Evolutionary conservation across 1,140 invertebrate species (phyloP), one percentile per base, ranked within the genome.

Genomic region (Calephelis nemesis): DNA sequence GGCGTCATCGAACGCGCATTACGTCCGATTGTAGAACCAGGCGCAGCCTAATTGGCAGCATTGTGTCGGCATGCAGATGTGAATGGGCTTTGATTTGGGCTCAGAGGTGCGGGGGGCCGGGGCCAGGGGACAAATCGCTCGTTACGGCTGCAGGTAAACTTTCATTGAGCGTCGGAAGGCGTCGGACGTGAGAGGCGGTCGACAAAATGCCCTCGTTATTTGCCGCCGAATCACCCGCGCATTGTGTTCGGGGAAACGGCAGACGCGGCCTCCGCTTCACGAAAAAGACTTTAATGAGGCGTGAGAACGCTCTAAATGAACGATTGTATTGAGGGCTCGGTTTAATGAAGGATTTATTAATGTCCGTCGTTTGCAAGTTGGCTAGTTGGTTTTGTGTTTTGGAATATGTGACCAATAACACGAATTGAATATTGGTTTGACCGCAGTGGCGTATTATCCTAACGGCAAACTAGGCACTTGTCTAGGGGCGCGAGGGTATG

Each of bases 91-190:
- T 90, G 87, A 91, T 91, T 90, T 91, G 88, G 85, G 78, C 80
- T 78, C 78, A 73, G 78, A 81, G 77, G 79, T 71, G 82, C 79
- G 85, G 88, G 79, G 80, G 79, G 69, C 68, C 70, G 83, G 85
- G 85, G 79, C 75, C 83, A 82, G 85, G 87, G 88, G 85, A 90
- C 88, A 90, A 90, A 91, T 91, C 88, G 88, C 88, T 91, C 88
- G 88, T 91, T 91, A 91, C 86, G 87, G 85, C 83, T 90, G 88
- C 88, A 91, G 88, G 88, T 91, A 91, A 91, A 91, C 88, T 91
- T 91, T 91, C 88, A 91, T 90, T 89, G 87, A 91, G 86, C 87
- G 85, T 91, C 88, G 87, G 86, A 91, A 91, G 88, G 88, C 87
- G 88, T 86, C 86, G 86, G 88, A 91, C 88, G 88, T 91, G 88